phyloP scores from a whole-genome alignment of 2,888 invertebrate genomes.

The Apodemia hepburni region DNA sequence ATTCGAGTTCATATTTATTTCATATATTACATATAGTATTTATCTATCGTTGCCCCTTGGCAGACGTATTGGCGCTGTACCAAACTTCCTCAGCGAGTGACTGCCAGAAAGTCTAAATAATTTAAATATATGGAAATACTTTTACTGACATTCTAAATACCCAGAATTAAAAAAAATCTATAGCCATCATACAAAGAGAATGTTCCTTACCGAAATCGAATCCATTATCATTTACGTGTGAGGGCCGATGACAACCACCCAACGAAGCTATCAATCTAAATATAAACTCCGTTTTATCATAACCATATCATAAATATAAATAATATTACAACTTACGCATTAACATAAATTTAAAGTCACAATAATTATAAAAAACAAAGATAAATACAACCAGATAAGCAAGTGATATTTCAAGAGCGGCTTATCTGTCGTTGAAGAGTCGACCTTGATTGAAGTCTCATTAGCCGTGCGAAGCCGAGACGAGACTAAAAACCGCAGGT shows the following conservation, averaged over 20 bases:
- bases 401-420: conserved; percentile 36
- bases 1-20: too few species aligned
- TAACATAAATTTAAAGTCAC: neutral
- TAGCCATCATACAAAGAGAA: too few species aligned
- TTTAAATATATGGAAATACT: neutral
- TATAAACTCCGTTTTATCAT: too few species aligned
- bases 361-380: conserved; percentile 15
- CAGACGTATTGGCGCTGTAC: conserved; percentile 1
- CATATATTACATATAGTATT: too few species aligned
- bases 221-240: too few species aligned
- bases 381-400: conserved; percentile 20
- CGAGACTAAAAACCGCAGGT: conserved; percentile 54
- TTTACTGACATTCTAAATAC: neutral
- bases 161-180: too few species aligned
- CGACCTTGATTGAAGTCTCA: conserved; percentile 78
- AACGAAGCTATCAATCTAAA: too few species aligned
- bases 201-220: too few species aligned
- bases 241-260: too few species aligned
- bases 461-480: conserved; percentile 56
- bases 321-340: neutral
- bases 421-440: conserved; percentile 48
- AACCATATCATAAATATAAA: too few species aligned
- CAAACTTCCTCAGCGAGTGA: conserved; percentile 2
- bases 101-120: conserved; percentile 2
- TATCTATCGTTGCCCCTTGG: neutral